Conservation (phyloP, 2,797 vertebrate genomes). For the Xiphophorus birchmanni region DNA sequence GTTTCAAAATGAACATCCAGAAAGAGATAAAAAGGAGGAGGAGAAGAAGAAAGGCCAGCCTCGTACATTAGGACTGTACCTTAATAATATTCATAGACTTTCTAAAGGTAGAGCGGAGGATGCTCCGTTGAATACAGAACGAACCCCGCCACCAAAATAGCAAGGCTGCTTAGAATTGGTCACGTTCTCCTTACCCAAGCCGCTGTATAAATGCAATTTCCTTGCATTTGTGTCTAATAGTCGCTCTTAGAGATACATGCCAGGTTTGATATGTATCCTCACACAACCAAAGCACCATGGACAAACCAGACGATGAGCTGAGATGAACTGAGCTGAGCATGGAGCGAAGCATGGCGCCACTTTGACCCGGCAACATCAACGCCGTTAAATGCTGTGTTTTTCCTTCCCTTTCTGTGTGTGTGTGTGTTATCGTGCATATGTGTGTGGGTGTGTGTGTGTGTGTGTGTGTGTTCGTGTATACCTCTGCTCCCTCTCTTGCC, state of each 20-base stretch:
- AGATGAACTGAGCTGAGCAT: conserved; percentile 66
- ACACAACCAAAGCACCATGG: conserved; percentile 70
- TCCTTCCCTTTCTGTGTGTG: neutral
- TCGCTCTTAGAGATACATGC: conserved; percentile 66
- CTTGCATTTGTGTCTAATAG: conserved; percentile 66
- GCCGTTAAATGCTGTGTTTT: conserved; percentile 18
- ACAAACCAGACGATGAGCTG: conserved; percentile 68
- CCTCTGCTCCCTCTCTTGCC: conserved; percentile 91
- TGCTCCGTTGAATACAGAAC: conserved; percentile 64
- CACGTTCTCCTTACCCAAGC: conserved; percentile 49
- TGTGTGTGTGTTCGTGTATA: conserved; percentile 70
- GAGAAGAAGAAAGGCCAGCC: conserved; percentile 23
- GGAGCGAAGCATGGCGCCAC: conserved; percentile 57
- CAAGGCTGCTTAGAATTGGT: conserved; percentile 47
- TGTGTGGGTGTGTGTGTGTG: neutral
- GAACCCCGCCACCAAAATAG: conserved; percentile 27
- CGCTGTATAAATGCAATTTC: conserved; percentile 67
- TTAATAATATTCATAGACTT: conserved; percentile 80
- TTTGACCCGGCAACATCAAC: conserved; percentile 14
- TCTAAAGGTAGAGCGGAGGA: conserved; percentile 59
- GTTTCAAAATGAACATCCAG: conserved; percentile 46
- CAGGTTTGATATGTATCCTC: conserved; percentile 69
- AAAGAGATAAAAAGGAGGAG: conserved; percentile 33
- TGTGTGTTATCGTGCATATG: neutral
- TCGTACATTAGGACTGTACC: conserved; percentile 49